A percentile compares a stretch with the other conserved stretches of the same genome.
Evolutionary conservation across 1,140 invertebrate genomes (phyloP).

Genomic region (Liolophura sinensis): DNA sequence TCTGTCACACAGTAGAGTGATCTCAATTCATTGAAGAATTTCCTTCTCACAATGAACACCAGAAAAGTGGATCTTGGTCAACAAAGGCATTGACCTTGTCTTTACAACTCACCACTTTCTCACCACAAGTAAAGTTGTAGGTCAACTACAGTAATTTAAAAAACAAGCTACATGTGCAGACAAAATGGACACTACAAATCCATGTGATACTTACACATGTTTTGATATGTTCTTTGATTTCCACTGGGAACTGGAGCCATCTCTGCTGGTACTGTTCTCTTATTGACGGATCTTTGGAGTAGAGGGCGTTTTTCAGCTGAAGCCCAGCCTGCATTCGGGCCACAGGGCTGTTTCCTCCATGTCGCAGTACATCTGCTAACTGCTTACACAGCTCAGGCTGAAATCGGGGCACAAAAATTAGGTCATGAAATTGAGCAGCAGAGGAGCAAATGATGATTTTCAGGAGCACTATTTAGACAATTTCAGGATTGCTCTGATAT

Average conservation of each 20-base stretch:
- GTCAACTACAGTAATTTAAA: too few species aligned
- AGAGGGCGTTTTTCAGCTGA: constrained; percentile 97
- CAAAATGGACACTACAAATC: too few species aligned
- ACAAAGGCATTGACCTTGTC: too few species aligned
- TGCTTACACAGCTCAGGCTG: constrained; percentile 90
- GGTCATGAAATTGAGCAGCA: constrained; percentile 2
- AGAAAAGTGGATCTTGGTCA: too few species aligned
- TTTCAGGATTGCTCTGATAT: neutral
- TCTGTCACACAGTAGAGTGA: too few species aligned
- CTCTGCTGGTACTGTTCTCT: constrained; percentile 84
- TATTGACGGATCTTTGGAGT: constrained; percentile 88
- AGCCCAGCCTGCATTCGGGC: constrained; percentile 97
- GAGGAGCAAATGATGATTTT: constrained; percentile 4
- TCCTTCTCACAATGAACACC: too few species aligned
- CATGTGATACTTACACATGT: constrained; percentile 80
- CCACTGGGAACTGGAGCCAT: constrained; percentile 88
- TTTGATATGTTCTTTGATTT: constrained; percentile 87
- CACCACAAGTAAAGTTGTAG: too few species aligned
- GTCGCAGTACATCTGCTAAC: constrained; percentile 88
- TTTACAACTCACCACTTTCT: too few species aligned
- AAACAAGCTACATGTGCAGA: too few species aligned
- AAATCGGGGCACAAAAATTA: constrained; percentile 50
- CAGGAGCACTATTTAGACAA: neutral
- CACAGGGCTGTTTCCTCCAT: constrained; percentile 86
- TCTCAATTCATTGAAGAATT: too few species aligned